Conservation (phyloP, 2,113 vertebrate species). For the Gobio gobio region DNA sequence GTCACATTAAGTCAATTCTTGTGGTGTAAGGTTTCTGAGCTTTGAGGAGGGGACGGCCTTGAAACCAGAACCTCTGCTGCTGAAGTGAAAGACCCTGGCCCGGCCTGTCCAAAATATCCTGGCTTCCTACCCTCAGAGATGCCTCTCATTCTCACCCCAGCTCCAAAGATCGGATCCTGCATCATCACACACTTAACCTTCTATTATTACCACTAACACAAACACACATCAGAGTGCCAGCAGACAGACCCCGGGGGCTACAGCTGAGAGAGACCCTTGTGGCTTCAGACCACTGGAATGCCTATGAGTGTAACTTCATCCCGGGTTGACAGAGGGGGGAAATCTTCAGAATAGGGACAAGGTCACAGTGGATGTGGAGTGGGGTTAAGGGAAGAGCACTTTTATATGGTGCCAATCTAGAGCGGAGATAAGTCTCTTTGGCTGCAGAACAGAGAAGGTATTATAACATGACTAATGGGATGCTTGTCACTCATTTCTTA, state of each 20-base stretch:
- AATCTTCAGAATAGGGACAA: neutral
- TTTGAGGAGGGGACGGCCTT: constrained; percentile 40
- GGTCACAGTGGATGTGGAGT: constrained; percentile 2
- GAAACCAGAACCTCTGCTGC: constrained; percentile 39
- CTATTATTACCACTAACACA: constrained; percentile 54
- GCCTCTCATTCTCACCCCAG: constrained; percentile 44
- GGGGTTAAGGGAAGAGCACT: neutral
- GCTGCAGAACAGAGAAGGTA: neutral
- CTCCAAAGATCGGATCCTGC: constrained; percentile 8
- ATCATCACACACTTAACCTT: constrained; percentile 42
- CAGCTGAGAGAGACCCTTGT: neutral
- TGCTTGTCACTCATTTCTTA: neutral
- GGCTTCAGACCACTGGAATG: constrained; percentile 9
- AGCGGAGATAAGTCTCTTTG: neutral
- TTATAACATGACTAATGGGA: neutral
- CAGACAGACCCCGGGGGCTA: neutral
- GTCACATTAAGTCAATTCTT: constrained; percentile 43
- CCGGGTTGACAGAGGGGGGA: neutral
- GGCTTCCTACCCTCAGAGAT: constrained; percentile 27
- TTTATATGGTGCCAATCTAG: neutral
- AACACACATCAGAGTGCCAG: neutral
- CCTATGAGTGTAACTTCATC: constrained; percentile 40
- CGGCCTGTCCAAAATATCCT: constrained; percentile 22
- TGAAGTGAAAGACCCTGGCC: constrained; percentile 24
- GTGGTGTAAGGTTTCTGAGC: constrained; percentile 38